A percentile compares a stretch with the other conserved stretches of the same genome.
Evolutionary conservation across 2,888 invertebrate species (phyloP).

Genomic region (Caenorhabditis plicata): DNA sequence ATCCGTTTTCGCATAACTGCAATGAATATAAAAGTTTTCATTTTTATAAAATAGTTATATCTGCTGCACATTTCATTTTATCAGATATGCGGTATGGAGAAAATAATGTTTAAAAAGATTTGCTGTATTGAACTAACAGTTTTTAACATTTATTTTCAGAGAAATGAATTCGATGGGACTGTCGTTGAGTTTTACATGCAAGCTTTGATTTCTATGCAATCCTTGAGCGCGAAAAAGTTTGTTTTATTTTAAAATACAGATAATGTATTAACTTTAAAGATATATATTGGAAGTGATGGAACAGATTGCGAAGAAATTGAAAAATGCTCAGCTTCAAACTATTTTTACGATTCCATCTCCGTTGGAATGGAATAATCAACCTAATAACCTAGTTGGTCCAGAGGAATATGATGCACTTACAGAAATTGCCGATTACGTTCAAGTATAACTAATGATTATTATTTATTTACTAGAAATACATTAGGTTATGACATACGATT

Average conservation of each 20-base stretch:
- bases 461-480: neutral
- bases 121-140: no score
- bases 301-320: slow-evolving; percentile 7
- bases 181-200: slow-evolving; percentile 89
- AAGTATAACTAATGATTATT: slow-evolving; percentile 7
- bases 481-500: slow-evolving; percentile 62
- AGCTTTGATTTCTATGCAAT: slow-evolving; percentile 47
- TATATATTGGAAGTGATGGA: slow-evolving; percentile 17
- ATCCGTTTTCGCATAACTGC: no score
- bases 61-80: neutral
- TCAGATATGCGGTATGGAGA: neutral
- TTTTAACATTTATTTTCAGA: slow-evolving; percentile 72
- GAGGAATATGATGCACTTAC: slow-evolving; percentile 31
- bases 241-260: no score
- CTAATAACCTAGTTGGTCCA: slow-evolving; percentile 34
- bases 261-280: no score
- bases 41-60: neutral
- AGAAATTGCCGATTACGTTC: slow-evolving; percentile 49
- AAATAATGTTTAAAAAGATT: no score
- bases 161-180: slow-evolving; percentile 83
- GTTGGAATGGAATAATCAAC: slow-evolving; percentile 11
- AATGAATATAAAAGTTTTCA: no score
- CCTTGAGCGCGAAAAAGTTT: slow-evolving; percentile 5
- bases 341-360: slow-evolving; percentile 23
- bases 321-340: slow-evolving; percentile 3